Evolutionary conservation across 1,140 invertebrate species (phyloP).

Genomic region (Macrosteles quadrilineatus): DNA sequence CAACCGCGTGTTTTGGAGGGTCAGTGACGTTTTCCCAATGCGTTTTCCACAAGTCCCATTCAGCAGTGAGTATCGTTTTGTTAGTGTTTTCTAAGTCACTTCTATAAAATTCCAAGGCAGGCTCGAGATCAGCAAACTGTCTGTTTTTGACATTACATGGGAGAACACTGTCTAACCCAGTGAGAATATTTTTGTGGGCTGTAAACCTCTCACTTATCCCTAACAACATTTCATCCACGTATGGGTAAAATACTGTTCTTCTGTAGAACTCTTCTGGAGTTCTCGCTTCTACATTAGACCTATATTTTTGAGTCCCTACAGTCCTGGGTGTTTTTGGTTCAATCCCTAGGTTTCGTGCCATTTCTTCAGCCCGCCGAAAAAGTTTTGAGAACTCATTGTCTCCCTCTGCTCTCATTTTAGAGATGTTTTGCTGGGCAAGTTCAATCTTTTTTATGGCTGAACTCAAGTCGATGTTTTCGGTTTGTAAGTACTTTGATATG

Average conservation of each 20-base stretch:
- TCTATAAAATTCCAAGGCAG: no score
- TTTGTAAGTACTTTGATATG: conserved; percentile 3
- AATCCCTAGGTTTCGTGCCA: background rate
- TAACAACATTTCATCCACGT: background rate
- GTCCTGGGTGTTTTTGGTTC: background rate
- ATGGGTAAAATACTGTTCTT: background rate
- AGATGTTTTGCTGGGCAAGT: background rate
- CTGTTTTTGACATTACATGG: no score
- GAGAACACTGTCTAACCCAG: no score
- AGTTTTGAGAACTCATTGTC: background rate
- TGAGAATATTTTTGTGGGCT: background rate
- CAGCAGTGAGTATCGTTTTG: no score
- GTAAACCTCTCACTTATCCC: background rate
- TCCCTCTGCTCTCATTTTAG: background rate
- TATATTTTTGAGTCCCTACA: background rate
- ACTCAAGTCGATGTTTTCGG: background rate
- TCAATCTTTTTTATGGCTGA: background rate
- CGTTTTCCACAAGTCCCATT: no score
- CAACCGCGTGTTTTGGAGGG: no score
- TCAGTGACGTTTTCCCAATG: no score
- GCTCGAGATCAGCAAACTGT: no score
- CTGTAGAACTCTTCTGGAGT: background rate
- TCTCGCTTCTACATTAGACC: background rate
- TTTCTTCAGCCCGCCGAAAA: background rate
- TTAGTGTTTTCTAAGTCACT: no score